phyloP scores from a whole-genome alignment of 92 coral and sea anemone genomes.

The Heliopora coerulea region DNA sequence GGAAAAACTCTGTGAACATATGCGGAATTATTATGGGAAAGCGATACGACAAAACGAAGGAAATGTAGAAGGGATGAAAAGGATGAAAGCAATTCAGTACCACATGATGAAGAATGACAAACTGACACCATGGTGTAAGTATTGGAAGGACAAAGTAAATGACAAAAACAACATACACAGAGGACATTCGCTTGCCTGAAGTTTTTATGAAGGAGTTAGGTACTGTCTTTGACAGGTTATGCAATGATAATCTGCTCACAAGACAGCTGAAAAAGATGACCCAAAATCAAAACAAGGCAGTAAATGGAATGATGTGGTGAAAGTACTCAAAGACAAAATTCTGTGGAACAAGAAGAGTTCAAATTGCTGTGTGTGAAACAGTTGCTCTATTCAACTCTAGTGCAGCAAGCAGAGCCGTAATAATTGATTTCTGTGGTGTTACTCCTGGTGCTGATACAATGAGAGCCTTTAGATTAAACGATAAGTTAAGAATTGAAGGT shows the following conservation, averaged over 20 bases:
- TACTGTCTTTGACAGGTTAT: conserved; percentile 27
- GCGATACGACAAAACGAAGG: conserved; percentile 43
- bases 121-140: conserved; percentile 50
- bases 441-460: conserved; percentile 53
- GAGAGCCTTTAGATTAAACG: conserved; percentile 52
- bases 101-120: conserved; percentile 42
- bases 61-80: conserved; percentile 46
- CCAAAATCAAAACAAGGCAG: conserved; percentile 61
- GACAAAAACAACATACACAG: conserved; percentile 18
- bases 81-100: conserved; percentile 45
- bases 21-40: conserved; percentile 53
- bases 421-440: conserved; percentile 45
- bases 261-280: conserved; percentile 52
- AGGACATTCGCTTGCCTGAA: conserved; percentile 36
- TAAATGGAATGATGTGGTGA: conserved; percentile 63
- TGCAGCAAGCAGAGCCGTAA: conserved; percentile 57
- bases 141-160: conserved; percentile 55
- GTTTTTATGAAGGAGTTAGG: conserved; percentile 33
- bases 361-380: conserved; percentile 58
- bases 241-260: conserved; percentile 23
- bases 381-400: conserved; percentile 59
- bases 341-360: conserved; percentile 54
- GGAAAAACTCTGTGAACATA: conserved; percentile 51
- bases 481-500: conserved; percentile 40
- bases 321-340: conserved; percentile 60